Conservation (phyloP, 2,113 vertebrate species). For the Saccopteryx leptura region DNA sequence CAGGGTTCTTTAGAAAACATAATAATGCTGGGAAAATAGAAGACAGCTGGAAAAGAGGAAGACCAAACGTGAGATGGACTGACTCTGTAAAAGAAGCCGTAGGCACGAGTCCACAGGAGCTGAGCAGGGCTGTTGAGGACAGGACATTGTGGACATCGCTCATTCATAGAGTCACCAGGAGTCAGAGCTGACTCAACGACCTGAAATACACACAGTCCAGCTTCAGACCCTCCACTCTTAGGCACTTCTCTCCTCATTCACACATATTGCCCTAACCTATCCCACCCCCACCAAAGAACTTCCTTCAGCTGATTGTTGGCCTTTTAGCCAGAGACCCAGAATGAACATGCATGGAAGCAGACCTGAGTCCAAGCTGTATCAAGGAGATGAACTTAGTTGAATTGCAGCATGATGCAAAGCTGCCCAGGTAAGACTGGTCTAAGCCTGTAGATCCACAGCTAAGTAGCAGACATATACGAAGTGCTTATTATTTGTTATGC, state of each 20-base stretch:
- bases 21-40: not conserved
- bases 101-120: not conserved
- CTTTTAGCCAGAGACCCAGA: not conserved
- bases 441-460: not conserved
- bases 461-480: not conserved
- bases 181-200: not conserved
- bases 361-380: not conserved
- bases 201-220: not conserved
- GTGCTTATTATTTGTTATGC: not conserved
- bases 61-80: not conserved
- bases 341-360: not conserved
- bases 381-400: not conserved
- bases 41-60: not conserved
- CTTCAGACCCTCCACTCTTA: not conserved
- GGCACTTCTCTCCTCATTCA: not conserved
- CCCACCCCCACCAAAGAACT: not conserved
- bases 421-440: not conserved
- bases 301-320: not conserved
- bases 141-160: not conserved
- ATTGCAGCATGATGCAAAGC: not conserved
- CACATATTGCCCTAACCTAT: accelerated
- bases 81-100: not conserved
- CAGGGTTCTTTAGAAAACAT: not conserved
- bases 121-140: not conserved
- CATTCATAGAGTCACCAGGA: not conserved